Percentiles rank a stretch among this genome's conserved stretches.
These are phyloP conservation scores for Agrochola litura DNA, from an alignment of 2,888 invertebrate genomes.

Conservation along the genomic window DNA sequence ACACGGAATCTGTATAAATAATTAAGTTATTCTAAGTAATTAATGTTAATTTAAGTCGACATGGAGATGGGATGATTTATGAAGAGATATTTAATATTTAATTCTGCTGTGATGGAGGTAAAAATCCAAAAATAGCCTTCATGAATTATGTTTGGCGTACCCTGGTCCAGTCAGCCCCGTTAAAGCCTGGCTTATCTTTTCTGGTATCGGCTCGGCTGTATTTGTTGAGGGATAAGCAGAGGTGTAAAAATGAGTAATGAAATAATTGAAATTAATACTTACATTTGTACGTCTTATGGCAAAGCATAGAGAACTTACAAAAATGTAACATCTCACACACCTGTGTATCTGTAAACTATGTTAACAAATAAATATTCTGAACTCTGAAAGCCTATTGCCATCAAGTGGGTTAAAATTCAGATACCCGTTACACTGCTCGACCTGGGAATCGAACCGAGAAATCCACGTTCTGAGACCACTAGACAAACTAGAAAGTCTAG, in stretches of 20 bases:
- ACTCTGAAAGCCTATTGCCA: no score
- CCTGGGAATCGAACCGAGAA: not conserved
- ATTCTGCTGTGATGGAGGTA: not conserved
- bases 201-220: not conserved
- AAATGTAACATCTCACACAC: no score
- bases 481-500: not conserved
- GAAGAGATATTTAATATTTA: slow-evolving; percentile 1
- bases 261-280: no score
- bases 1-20: slow-evolving; percentile 25
- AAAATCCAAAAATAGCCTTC: not conserved
- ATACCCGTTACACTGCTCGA: not conserved
- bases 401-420: not conserved
- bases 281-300: no score
- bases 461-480: no score
- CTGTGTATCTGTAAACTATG: no score
- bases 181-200: not conserved
- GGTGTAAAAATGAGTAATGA: no score
- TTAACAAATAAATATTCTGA: no score
- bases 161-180: no score
- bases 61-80: slow-evolving; percentile 26
- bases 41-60: slow-evolving; percentile 13
- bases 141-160: not conserved
- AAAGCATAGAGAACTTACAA: no score
- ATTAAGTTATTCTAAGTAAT: slow-evolving; percentile 28
- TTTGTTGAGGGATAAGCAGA: not conserved